These are phyloP conservation scores for Spinus olivaceus DNA, from an alignment of 2,797 vertebrate genomes.

Conservation along the genomic window DNA sequence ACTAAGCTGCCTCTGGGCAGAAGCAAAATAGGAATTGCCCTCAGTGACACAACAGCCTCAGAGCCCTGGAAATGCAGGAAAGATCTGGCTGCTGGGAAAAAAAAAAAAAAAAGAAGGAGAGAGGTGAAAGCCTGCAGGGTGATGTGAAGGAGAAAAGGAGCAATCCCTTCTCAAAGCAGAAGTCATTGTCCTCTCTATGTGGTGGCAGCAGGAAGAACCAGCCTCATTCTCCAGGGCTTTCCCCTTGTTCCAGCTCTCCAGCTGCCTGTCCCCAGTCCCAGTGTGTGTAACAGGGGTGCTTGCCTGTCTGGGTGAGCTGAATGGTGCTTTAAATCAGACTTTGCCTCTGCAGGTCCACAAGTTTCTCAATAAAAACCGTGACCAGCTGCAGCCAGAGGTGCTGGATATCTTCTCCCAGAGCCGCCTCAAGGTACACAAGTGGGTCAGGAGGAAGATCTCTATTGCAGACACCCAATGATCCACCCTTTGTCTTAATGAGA, in stretches of 20 bases:
- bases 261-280: background rate
- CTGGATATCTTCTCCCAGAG: slow-evolving; percentile 88
- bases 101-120: background rate
- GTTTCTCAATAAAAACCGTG: slow-evolving; percentile 89
- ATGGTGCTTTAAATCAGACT: background rate
- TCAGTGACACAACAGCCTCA: background rate
- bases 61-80: background rate
- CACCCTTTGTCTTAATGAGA: background rate
- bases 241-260: background rate
- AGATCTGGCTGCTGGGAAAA: background rate
- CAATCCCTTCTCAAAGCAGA: background rate
- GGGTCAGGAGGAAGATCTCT: background rate
- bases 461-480: background rate
- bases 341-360: slow-evolving; percentile 85
- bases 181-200: background rate
- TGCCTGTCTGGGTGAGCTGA: background rate
- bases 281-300: background rate
- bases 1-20: background rate
- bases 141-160: background rate
- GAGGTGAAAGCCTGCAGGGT: background rate
- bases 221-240: background rate
- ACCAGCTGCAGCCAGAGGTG: slow-evolving; percentile 81
- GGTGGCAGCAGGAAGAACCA: background rate
- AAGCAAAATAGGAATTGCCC: background rate
- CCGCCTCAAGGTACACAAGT: slow-evolving; percentile 78